These are phyloP conservation scores for Pseudomyrmex gracilis DNA, from an alignment of 1,140 invertebrate species.

Conservation along the genomic window DNA sequence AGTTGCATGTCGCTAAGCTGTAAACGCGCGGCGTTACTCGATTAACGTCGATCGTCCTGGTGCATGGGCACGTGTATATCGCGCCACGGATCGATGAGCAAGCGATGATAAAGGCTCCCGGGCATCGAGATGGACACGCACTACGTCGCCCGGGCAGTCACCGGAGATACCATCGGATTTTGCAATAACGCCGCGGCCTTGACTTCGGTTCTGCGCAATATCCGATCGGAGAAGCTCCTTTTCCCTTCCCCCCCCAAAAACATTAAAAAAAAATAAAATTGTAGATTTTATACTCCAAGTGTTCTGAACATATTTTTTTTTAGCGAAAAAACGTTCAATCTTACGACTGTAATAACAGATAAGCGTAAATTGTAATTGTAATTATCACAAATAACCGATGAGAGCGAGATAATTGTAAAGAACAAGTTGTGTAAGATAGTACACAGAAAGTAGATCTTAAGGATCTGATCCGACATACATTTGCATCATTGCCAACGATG, in stretches of 20 bases:
- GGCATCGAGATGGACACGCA: slow-evolving; percentile 44
- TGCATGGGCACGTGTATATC: slow-evolving; percentile 62
- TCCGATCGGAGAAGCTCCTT: not conserved
- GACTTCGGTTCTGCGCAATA: slow-evolving; percentile 33
- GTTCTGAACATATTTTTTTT: too few species aligned
- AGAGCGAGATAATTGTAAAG: too few species aligned
- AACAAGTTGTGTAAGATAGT: too few species aligned
- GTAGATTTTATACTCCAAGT: too few species aligned
- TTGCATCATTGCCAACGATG: slow-evolving; percentile 13
- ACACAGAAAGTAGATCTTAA: too few species aligned
- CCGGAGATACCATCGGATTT: slow-evolving; percentile 48
- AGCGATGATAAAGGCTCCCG: slow-evolving; percentile 64
- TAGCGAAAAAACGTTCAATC: too few species aligned
- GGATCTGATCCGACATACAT: slow-evolving; percentile 9
- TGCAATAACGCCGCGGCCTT: slow-evolving; percentile 55
- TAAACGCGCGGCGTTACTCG: slow-evolving; percentile 71
- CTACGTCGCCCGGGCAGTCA: slow-evolving; percentile 36
- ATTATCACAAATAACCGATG: too few species aligned
- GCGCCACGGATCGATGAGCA: slow-evolving; percentile 64
- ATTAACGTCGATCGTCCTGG: slow-evolving; percentile 70
- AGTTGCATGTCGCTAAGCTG: slow-evolving; percentile 72
- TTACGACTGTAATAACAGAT: too few species aligned
- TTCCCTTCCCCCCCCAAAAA: not conserved
- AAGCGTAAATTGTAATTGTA: not conserved
- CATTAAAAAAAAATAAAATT: too few species aligned